These are phyloP conservation scores for Mylabris sibirica DNA, from an alignment of 2,888 invertebrate species.

Conservation along the genomic window DNA sequence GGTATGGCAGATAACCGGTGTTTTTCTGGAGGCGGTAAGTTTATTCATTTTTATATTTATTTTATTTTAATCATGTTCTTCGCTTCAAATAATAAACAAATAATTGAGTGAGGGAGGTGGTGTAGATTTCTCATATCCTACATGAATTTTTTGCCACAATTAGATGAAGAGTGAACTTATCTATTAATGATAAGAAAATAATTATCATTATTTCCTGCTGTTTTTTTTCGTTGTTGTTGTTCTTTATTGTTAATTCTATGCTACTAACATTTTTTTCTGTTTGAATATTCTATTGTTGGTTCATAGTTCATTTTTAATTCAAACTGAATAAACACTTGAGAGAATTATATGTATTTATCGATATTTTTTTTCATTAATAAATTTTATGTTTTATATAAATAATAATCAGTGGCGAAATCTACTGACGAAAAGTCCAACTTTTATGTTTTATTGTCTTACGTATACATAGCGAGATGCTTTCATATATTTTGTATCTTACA, in stretches of 20 bases:
- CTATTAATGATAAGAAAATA: neutral
- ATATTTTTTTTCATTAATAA: constrained; percentile 9
- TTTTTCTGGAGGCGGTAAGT: constrained; percentile 79
- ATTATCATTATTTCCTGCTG: constrained; percentile 6
- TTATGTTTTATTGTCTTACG: neutral
- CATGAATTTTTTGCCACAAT: neutral
- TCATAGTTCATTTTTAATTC: constrained; percentile 9
- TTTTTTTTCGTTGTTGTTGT: neutral
- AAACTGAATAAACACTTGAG: neutral
- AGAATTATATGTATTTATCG: neutral
- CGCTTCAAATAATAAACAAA: too few species aligned
- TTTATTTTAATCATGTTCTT: neutral
- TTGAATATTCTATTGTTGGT: constrained; percentile 9
- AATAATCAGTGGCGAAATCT: constrained; percentile 59
- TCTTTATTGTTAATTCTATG: too few species aligned
- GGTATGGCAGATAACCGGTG: constrained; percentile 85
- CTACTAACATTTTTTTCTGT: neutral
- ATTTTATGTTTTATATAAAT: constrained; percentile 24
- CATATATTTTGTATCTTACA: neutral
- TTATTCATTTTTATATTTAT: constrained; percentile 18
- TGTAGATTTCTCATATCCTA: neutral
- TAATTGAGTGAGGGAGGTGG: constrained; percentile 14
- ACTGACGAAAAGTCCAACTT: constrained; percentile 60
- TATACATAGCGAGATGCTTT: neutral
- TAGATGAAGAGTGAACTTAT: neutral